Percentiles rank a stretch among this genome's conserved stretches.
phyloP scores from a whole-genome alignment of 1,140 invertebrate species.

The Drosophila micromelanica region DNA sequence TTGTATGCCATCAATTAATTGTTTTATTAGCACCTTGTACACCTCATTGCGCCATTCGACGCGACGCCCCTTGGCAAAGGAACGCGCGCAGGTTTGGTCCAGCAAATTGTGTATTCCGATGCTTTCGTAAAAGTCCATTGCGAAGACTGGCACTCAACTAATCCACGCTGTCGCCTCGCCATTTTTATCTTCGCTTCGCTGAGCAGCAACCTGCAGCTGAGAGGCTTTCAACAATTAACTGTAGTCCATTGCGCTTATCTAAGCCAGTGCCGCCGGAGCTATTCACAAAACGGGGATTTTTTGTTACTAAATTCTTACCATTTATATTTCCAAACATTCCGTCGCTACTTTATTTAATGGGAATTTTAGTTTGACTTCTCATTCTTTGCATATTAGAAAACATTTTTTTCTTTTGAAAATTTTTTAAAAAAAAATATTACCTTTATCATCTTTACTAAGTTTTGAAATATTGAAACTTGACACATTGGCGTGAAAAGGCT shows the following conservation, averaged over 20 bases:
- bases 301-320: too few species aligned
- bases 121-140: conserved; percentile 67
- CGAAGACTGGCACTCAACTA: conserved; percentile 39
- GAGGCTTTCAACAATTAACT: conserved; percentile 18
- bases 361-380: too few species aligned
- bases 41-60: conserved; percentile 55
- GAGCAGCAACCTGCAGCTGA: not conserved
- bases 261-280: not conserved
- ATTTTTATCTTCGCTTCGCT: not conserved
- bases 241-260: not conserved
- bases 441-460: too few species aligned
- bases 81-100: conserved; percentile 43
- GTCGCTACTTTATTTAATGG: too few species aligned
- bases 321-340: too few species aligned
- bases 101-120: conserved; percentile 46
- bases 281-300: too few species aligned
- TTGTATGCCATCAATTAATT: not conserved
- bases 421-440: too few species aligned
- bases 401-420: too few species aligned
- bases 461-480: too few species aligned
- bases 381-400: too few species aligned
- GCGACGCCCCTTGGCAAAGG: conserved; percentile 60
- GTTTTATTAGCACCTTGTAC: conserved; percentile 39
- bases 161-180: not conserved
- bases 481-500: too few species aligned